phyloP scores from a whole-genome alignment of 1,140 invertebrate species.

The Drosophila quadrilineata region DNA sequence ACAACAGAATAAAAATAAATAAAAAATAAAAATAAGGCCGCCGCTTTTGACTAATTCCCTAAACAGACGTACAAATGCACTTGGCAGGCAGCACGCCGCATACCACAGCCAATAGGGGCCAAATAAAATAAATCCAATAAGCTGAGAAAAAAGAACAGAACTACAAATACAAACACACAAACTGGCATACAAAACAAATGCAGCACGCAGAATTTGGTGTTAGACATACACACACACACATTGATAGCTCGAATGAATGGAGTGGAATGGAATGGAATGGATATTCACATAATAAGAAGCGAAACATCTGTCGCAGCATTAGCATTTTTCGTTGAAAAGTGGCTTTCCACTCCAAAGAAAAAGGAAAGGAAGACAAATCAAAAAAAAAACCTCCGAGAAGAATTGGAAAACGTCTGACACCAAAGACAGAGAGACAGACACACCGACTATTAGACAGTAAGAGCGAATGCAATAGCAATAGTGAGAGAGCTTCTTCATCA shows the following conservation, averaged over 20 bases:
- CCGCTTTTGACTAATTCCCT: conserved; percentile 18
- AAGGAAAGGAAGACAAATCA: conserved; percentile 15
- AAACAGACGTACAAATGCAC: conserved; percentile 16
- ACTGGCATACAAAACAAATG: too few relatives aligned
- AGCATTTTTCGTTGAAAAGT: conserved; percentile 64
- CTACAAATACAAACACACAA: too few relatives aligned
- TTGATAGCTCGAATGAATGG: conserved; percentile 12
- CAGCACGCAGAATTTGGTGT: too few relatives aligned
- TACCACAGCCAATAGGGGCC: conserved; percentile 7
- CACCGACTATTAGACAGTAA: too few relatives aligned
- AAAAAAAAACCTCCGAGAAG: too few relatives aligned
- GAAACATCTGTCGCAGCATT: conserved; percentile 69
- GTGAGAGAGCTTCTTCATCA: conserved; percentile 29
- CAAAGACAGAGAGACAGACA: conserved; percentile 43
- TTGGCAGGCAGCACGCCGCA: background rate
- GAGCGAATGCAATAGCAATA: too few relatives aligned
- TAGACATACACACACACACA: background rate
- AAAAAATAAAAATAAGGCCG: conserved; percentile 2
- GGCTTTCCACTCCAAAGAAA: conserved; percentile 53
- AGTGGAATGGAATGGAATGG: too few relatives aligned
- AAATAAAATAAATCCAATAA: conserved; percentile 37
- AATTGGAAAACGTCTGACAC: conserved; percentile 48
- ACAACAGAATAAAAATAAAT: background rate
- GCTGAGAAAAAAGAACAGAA: too few relatives aligned
- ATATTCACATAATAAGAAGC: conserved; percentile 43